Evolutionary conservation across 2,797 vertebrate genomes (phyloP), one percentile per base, ranked within the genome.

Genomic region (Ficedula albicollis): DNA sequence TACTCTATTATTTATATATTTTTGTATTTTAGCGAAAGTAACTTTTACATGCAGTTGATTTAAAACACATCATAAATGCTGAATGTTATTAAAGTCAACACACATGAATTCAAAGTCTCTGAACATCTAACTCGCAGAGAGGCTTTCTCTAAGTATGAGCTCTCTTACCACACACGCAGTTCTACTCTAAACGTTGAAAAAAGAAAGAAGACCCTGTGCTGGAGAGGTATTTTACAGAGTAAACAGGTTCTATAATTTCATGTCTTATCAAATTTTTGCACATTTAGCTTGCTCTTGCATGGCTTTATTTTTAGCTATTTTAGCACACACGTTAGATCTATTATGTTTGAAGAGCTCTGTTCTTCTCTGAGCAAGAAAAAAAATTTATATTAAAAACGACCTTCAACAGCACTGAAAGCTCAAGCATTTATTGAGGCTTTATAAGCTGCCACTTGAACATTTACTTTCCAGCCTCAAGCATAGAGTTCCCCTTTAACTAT

Each of bases 81-180:
- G 8, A 60, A 6, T 49, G 30, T 49, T 38, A 74, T 11, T 54
- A 2, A 48, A 75, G 26, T 16, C 22, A 68, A 78, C 11, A 30
- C 5, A 77, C 0, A 0, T 44, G 10, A 60, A 46, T 5, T 43
- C 0, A 0, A 83, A 89, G 66, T 49, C 52, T 26, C 19, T 55
- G 48, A 76, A 84, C 63, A 76, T 16, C 16, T 2, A 72, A 23
- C 66, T 56, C 32, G 16, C 3, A 81, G 59, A 4, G 34, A 34
- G n/a, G 56, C 55, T 9, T 51, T 60, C 52, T 49, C 56, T 30
- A n/a, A n/a, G n/a, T n/a, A 34, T 0, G 23, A 20, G 64, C 2
- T 54, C 17, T 4, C 3, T 32, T 60, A 67, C 32, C 38, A 76
- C 13, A 38, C 27, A 34, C 0, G 2, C 1, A 73, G 7, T 7